Base-by-base conservation (phyloP, 2,113 vertebrate species). In the Hippocampus zosterae region DNA sequence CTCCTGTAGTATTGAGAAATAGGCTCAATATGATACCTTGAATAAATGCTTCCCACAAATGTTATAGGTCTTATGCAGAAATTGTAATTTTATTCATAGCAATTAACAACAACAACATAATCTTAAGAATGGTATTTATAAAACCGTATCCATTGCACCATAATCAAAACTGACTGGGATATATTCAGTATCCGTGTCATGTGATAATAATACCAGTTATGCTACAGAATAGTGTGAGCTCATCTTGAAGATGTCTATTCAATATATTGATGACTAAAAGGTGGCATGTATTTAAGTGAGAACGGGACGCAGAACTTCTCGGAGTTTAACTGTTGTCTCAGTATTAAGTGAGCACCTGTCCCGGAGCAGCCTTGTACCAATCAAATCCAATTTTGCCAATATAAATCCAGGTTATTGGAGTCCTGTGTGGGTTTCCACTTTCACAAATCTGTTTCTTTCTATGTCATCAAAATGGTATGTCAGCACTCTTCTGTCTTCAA, bases 401-500 rank as follows among this genome's bases (percentile, higher is more conserved):
- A 40, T 42, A 63, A 80, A 84, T 69, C 67, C 72, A 69, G 46
- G 48, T 73, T 68, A 55, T 44, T 29, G 2, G 53, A 74, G 67
- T 77, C 52, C 57, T 62, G 56, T 73, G 67, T 69, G 69, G 74
- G 57, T 74, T 72, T 10, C 55, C 69, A 63, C 29, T 5, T 78
- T 75, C 73, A 79, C 78, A 69, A 56, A 16, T 5, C 64, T 61
- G 73, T 86, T 84, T 88, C 73, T 78, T 70, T 74, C 74, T 65
- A 52, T 61, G 68, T 79, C 55, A 53, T 67, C 64, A 62, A 82
- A 81, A 75, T 75, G 68, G 85, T 76, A 79, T 60, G 80, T 87
- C 85, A 88, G 88, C 85, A 80, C 59, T 79, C 56, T 50, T 76
- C 6, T 13, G 71, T 40, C 66, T 75, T 4, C 55, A 2, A 23